A percentile compares a stretch with the other conserved stretches of the same genome.
Evolutionary conservation across 2,797 vertebrate genomes (phyloP).

Genomic region (Rhyacichthys aspro): DNA sequence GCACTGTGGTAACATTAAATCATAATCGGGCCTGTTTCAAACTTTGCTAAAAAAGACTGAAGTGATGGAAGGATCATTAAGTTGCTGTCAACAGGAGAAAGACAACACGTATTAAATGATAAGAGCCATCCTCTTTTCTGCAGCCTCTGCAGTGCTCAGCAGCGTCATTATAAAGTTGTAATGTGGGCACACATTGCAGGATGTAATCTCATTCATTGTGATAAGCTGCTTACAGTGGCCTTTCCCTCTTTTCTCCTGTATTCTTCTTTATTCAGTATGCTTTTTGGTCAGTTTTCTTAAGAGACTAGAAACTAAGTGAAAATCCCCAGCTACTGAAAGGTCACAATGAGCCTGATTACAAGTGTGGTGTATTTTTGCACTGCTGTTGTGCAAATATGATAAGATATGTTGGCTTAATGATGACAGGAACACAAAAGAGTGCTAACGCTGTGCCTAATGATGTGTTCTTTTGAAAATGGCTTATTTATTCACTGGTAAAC

Average conservation of each 20-base stretch:
- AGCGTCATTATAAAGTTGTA: slow-evolving; percentile 50
- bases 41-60: slow-evolving; percentile 12
- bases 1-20: too few species aligned
- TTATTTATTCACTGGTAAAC: neutral
- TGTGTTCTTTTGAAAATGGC: too few species aligned
- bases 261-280: neutral
- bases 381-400: slow-evolving; percentile 14
- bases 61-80: slow-evolving; percentile 74
- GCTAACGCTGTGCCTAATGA: neutral
- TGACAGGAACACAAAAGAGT: neutral
- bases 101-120: slow-evolving; percentile 49
- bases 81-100: slow-evolving; percentile 68
- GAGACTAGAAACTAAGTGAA: too few species aligned
- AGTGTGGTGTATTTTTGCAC: slow-evolving; percentile 39
- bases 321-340: slow-evolving; percentile 48
- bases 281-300: neutral
- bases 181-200: slow-evolving; percentile 22
- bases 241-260: slow-evolving; percentile 1
- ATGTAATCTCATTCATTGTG: slow-evolving; percentile 21
- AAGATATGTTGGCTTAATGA: slow-evolving; percentile 15
- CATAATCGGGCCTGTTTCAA: too few species aligned
- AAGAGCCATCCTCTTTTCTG: slow-evolving; percentile 59
- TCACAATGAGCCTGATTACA: slow-evolving; percentile 44
- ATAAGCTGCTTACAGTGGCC: neutral
- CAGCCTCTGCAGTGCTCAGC: slow-evolving; percentile 49